phyloP scores from a whole-genome alignment of 2,888 invertebrate species.

The Caenorhabditis sp. region DNA sequence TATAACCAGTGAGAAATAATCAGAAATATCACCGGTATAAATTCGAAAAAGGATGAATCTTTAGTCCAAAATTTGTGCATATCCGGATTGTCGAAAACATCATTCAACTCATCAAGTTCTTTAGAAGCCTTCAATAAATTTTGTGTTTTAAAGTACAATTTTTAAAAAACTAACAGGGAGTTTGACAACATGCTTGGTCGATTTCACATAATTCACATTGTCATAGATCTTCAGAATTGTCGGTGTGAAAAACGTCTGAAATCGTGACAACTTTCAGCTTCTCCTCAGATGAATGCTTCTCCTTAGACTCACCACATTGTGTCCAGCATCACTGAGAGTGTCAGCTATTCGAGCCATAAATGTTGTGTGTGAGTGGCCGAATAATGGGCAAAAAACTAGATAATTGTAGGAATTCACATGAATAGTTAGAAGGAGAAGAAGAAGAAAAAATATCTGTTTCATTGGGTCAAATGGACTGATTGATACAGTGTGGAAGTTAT shows the following conservation, averaged over 20 bases:
- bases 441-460: no score
- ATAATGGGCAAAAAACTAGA: conserved; percentile 21
- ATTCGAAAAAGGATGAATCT: conserved; percentile 8
- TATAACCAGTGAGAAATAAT: no score
- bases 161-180: conserved; percentile 20
- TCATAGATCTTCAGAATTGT: conserved; percentile 5
- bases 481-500: no score
- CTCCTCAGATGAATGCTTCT: no score
- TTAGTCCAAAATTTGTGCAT: no score
- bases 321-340: conserved; percentile 33
- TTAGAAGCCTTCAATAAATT: background rate
- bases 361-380: conserved; percentile 38
- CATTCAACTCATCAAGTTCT: background rate
- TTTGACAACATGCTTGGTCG: conserved; percentile 16
- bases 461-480: no score
- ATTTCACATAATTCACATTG: conserved; percentile 15
- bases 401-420: conserved; percentile 13
- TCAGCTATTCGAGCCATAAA: conserved; percentile 34
- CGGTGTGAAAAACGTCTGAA: conserved; percentile 23
- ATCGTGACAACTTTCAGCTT: background rate
- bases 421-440: no score
- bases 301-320: conserved; percentile 41
- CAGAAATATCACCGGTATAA: conserved; percentile 10
- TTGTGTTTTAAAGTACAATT: no score
- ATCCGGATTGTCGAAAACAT: background rate